Evolutionary conservation across 2,113 vertebrate genomes (phyloP), one percentile per base, ranked within the genome.

Genomic region (Myxocyprinus asiaticus): DNA sequence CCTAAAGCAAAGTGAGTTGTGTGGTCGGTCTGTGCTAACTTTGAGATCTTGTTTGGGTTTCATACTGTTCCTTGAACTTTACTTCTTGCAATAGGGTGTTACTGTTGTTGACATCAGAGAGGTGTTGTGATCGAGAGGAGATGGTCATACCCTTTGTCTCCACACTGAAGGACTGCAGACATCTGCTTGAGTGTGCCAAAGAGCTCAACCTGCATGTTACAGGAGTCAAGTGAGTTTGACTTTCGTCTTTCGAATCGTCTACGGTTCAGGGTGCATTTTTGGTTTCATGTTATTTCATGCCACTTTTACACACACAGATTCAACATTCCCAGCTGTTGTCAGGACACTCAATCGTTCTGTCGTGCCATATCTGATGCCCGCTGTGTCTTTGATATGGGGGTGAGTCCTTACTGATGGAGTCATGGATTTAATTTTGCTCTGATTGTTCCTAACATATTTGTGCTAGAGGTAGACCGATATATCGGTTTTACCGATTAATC

Each of bases 371-470:
- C 96, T 81, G 96, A 99, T 90, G 97, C 97, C 69, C 95, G 97
- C 63, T 99, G 96, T 92, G 95, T 98, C 82, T 99, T 97, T 92
- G 97, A 99, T 88, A 99, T 99, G 96, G 98, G 94, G 90, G 98
- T 99, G 92, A 97, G 98, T n/a, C n/a, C n/a, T n/a, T n/a, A n/a
- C n/a, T n/a, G n/a, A n/a, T n/a, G n/a, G n/a, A n/a, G n/a, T n/a
- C n/a, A n/a, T n/a, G n/a, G n/a, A n/a, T n/a, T n/a, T n/a, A n/a
- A n/a, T n/a, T n/a, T n/a, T n/a, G n/a, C n/a, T n/a, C n/a, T n/a
- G n/a, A n/a, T n/a, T n/a, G n/a, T n/a, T n/a, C n/a, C n/a, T n/a
- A n/a, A n/a, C n/a, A n/a, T n/a, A n/a, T n/a, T n/a, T n/a, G n/a
- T n/a, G n/a, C n/a, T n/a, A n/a, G n/a, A n/a, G n/a, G n/a, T n/a